Evolutionary conservation across 2,113 vertebrate genomes (phyloP), one percentile per base, ranked within the genome.

Genomic region (Neolamprologus ventralis): DNA sequence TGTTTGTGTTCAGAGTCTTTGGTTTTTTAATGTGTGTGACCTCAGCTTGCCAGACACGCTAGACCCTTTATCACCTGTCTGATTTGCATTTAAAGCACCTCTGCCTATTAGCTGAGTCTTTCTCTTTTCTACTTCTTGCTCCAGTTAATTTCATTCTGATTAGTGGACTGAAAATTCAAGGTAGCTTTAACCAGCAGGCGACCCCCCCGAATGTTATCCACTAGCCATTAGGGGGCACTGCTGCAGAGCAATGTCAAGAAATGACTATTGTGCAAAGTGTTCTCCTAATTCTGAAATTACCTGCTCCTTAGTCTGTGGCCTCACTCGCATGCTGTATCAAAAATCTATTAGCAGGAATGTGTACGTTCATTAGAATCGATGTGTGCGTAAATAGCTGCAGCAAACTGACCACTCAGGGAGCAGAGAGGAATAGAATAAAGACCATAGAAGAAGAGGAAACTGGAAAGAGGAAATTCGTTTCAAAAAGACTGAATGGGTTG

Each of bases 231-330:
- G 93, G 82, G 83, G 91, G 84, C 91, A 75, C 86, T 91, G 89
- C 91, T 85, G 88, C 87, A 82, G 88, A 94, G 79, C 80, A 23
- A 19, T 82, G 90, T 55, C 85, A 81, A 81, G 55, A 5, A 58
- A 78, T n/a, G 5, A 31, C 47, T 33, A 33, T 73, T 47, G 40
- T 14, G 35, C 17, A 81, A 53, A 86, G 55, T 17, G 54, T 81
- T 91, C 83, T 90, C 84, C 89, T 87, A 93, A 94, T 94, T 92
- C 89, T 83, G 79, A 89, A 93, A 91, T 93, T 93, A 95, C 78
- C 86, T 91, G 79, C 88, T 82, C 47, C 88, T 91, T 86, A 88
- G 80, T 51, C 87, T 68, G 75, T 78, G 88, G 85, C 88, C 92
- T 89, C 84, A 88, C 86, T 92, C 81, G 83, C 73, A 71, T 2